Evolutionary conservation across 2,113 vertebrate genomes (phyloP), one percentile per base, ranked within the genome.

Genomic region (Phodopus roborovskii): DNA sequence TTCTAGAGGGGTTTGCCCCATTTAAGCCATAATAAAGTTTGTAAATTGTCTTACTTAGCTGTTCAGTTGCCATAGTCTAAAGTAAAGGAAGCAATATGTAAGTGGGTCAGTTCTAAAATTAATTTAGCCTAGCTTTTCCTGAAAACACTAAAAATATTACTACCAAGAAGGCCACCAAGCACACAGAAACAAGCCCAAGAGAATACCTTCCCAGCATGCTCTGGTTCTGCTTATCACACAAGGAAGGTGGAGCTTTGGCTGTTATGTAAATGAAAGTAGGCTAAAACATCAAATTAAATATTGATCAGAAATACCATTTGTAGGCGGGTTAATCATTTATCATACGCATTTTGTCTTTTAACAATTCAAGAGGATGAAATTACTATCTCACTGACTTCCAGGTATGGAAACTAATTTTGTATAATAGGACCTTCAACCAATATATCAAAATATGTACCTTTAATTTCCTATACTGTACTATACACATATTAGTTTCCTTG

Each of bases 51-150:
- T 96, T 97, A 95, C 60, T 96, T 96, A 93, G 93, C 94, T 96
- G 74, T 93, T 97, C 90, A 96, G 94, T 81, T 96, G 90, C 84
- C 0, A 2, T 93, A 90, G 36, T 82, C 87, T 93, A 88, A 96
- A 84, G 87, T 92, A 87, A 97, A 96, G n/a, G 68, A 81, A 94
- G 83, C 97, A 93, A 97, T 95, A 97, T 98, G 97, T 96, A 97
- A 98, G 92, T 98, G 95, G 97, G 96, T 97, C 97, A 97, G 90
- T 94, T 97, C 97, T 97, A 97, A 97, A 98, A 98, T 98, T 96
- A 97, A 95, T 96, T 95, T 88, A 97, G 64, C 79, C 96, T 94
- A 95, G 97, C 79, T 97, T 97, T 97, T 82, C 84, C 88, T 96
- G 96, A 94, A 97, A 97, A 96, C 90, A 94, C 92, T 97, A 97